Base-by-base conservation (phyloP, 1,140 invertebrate species). In the Galleria mellonella region DNA sequence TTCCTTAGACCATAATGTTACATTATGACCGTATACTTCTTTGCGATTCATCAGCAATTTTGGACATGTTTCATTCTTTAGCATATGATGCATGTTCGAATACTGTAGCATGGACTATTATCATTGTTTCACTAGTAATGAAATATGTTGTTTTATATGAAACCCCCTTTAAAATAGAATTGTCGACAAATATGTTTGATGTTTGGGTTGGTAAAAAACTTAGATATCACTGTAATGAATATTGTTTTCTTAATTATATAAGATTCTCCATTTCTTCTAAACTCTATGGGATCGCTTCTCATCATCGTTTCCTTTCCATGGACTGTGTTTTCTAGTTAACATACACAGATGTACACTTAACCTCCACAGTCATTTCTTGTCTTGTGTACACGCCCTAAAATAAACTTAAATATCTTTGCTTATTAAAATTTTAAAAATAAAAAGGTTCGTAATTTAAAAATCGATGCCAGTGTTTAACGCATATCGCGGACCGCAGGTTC, bases 401-500 rank as follows among this genome's bases (percentile, higher is more conserved):
- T 17, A 4, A 3, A 37, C n/a, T 3, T n/a, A n/a, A 3, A 31
- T 23, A 9, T 29, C 15, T 35, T 35, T 35, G 12, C 14, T 15
- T 35, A 41, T 23, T 23, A 6, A 2, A 23, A 23, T 6, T 23
- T 23, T 3, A 23, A 23, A 23, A 23, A 23, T 2, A 14, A 4
- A 9, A 37, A 17, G 2, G n/a, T 37, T 37, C 9, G 32, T 15
- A 37, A 17, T 37, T 17, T 9, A 37, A 37, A 13, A 15, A 17
- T 37, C 13, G 17, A 23, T 4, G 17, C 23, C 17, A 28, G 15
- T 28, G 38, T 51, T n/a, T 44, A 53, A 53, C 65, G 65, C 82
- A 44, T 73, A 65, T 81, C 76, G 83, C 89, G 87, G 91, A 89
- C 89, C 88, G 73, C 90, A 98, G 98, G 97, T 88, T 97, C 95